phyloP scores from a whole-genome alignment of 2,888 invertebrate species.

The Chalcis sispes region DNA sequence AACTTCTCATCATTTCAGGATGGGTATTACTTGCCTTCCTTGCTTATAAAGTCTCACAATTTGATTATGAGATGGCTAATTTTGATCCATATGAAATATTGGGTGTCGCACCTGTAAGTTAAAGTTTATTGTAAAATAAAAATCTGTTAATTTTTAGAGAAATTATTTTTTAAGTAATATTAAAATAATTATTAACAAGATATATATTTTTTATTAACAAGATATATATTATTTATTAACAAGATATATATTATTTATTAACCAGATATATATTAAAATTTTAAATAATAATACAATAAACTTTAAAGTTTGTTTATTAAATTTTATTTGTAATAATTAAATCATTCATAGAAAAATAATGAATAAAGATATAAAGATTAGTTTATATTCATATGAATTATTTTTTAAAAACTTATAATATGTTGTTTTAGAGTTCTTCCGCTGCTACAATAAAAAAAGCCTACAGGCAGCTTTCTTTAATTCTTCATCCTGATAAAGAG shows the following conservation, averaged over 20 bases:
- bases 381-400: neutral
- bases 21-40: slow-evolving; percentile 89
- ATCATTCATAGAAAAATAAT: no score
- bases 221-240: slow-evolving; percentile 17
- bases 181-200: neutral
- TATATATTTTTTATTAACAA: neutral
- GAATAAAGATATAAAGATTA: neutral
- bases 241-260: slow-evolving; percentile 2
- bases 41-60: slow-evolving; percentile 95
- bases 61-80: slow-evolving; percentile 98
- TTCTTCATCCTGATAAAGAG: slow-evolving; percentile 98
- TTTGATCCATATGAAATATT: slow-evolving; percentile 99
- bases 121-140: neutral
- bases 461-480: slow-evolving; percentile 94
- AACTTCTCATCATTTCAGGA: slow-evolving; percentile 86
- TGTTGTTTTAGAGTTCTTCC: slow-evolving; percentile 83
- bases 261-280: no score
- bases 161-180: no score
- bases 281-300: no score
- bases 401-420: slow-evolving; percentile 14
- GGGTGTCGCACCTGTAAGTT: slow-evolving; percentile 86
- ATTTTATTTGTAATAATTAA: no score
- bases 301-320: no score
- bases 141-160: neutral
- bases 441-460: slow-evolving; percentile 95